Base-by-base conservation (phyloP, 2,113 vertebrate species). In the Ascaphus truei region DNA sequence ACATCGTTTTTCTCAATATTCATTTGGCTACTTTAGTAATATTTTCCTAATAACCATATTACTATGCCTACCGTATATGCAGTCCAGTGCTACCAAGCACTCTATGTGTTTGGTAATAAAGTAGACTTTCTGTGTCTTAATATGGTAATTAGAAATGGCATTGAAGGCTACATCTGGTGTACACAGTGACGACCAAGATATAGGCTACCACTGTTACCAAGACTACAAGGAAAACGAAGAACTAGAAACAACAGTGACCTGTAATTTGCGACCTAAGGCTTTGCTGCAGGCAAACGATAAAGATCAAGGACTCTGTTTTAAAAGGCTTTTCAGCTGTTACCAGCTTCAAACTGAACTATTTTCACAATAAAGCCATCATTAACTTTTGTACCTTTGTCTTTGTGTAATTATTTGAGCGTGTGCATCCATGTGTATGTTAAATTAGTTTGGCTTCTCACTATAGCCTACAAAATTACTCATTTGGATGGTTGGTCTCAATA, bases 351-450 rank as follows among this genome's bases (percentile, higher is more conserved):
- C 39, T 23, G 25, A 18, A 26, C 52, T 16, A 56, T 57, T 26
- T 27, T 56, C 20, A 68, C 52, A 57, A 68, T 57, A 47, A 68
- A 68, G 39, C 52, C 64, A 47, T 68, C 37, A 57, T 57, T 57
- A 68, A 68, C n/a, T 12, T 68, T 68, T 47, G 29, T 34, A 33
- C 64, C 56, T 56, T 57, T 67, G 64, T 56, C 56, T 68, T 43
- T 18, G 23, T 43, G 16, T 55, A 55, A 66, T 66, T 27, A 56
- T 39, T 55, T 56, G 16, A 23, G 50, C 11, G 52, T 55, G 63
- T 55, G 63, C 20, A 47, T 7, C 64, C 53, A 57, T 57, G 52
- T 57, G 29, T 34, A 30, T 52, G 16, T 33, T 23, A 56, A 52
- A 57, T 47, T 47, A 47, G 18, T 29, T 47, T 15, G 29, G 12